Evolutionary conservation across 2,888 invertebrate species (phyloP).

Genomic region (Drosophila rubida): DNA sequence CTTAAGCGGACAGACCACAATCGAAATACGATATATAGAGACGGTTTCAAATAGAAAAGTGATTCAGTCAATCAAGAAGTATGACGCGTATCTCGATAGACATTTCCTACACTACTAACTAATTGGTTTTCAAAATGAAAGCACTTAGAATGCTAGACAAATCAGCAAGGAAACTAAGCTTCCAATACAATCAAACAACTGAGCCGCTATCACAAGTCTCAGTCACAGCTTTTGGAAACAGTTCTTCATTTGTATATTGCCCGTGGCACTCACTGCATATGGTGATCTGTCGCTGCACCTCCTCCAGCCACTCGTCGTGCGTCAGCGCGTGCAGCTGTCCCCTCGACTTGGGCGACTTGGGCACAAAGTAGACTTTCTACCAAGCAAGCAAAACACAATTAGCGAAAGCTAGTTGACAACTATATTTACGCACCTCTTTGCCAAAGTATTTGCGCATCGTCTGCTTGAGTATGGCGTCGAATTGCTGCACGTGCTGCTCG

Average conservation of each 20-base stretch:
- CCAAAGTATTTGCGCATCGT: constrained; percentile 84
- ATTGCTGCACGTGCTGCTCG: constrained; percentile 88
- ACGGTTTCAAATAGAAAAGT: too few species aligned
- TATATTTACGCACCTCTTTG: constrained; percentile 74
- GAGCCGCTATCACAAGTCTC: not conserved
- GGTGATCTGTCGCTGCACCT: constrained; percentile 87
- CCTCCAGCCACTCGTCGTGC: constrained; percentile 88
- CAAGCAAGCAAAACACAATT: not conserved
- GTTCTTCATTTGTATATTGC: not conserved
- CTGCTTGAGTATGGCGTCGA: constrained; percentile 88
- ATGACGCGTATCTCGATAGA: too few species aligned
- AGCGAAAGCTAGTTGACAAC: not conserved
- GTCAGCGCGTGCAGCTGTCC: constrained; percentile 84
- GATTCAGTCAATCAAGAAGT: too few species aligned
- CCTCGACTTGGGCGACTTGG: constrained; percentile 67
- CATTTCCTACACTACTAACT: too few species aligned
- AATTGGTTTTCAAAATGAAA: too few species aligned
- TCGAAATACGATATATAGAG: too few species aligned
- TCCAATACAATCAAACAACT: too few species aligned
- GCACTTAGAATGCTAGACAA: too few species aligned
- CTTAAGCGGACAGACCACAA: not conserved
- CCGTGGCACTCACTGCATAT: constrained; percentile 87
- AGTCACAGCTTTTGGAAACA: too few species aligned
- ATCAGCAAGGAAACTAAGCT: too few species aligned
- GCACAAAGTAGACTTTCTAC: constrained; percentile 83